Conservation (phyloP, 53 echinoderm and acorn worm species). For the Echinarachnius parma region DNA sequence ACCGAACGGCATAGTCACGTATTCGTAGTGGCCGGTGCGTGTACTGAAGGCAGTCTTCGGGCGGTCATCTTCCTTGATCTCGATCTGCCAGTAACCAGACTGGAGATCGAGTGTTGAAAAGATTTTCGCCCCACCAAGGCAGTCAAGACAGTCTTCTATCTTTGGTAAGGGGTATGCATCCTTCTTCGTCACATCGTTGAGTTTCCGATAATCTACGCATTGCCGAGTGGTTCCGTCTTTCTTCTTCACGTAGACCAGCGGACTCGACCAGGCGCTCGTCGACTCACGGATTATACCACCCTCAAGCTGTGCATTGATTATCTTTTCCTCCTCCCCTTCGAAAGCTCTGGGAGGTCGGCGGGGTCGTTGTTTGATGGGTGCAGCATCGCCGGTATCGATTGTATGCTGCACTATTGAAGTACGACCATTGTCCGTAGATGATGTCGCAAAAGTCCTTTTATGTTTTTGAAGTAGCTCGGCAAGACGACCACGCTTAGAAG, state of each 20-base stretch:
- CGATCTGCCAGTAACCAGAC: constrained; percentile 70
- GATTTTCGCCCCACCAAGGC: constrained; percentile 51
- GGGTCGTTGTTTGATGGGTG: constrained; percentile 47
- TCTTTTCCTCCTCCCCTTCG: constrained; percentile 49
- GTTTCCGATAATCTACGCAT: constrained; percentile 62
- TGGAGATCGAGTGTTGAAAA: constrained; percentile 62
- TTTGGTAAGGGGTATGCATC: constrained; percentile 58
- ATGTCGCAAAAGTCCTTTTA: constrained; percentile 26
- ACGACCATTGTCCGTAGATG: constrained; percentile 50
- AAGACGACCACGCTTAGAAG: background rate
- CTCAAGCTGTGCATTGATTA: constrained; percentile 47
- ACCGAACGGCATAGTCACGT: constrained; percentile 57
- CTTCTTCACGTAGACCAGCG: constrained; percentile 53
- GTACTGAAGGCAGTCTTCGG: constrained; percentile 65
- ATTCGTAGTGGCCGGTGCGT: constrained; percentile 57
- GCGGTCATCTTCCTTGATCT: constrained; percentile 49
- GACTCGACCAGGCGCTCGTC: constrained; percentile 52
- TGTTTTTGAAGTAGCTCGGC: constrained; percentile 6
- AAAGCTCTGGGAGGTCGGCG: constrained; percentile 54
- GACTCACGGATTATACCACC: constrained; percentile 56
- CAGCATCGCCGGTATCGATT: constrained; percentile 57
- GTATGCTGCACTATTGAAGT: constrained; percentile 42
- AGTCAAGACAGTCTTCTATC: constrained; percentile 57
- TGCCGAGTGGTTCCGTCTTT: constrained; percentile 40
- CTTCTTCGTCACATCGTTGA: constrained; percentile 51